These are phyloP conservation scores for Saccostrea cuccullata DNA, from an alignment of 1,140 invertebrate species.

Conservation along the genomic window DNA sequence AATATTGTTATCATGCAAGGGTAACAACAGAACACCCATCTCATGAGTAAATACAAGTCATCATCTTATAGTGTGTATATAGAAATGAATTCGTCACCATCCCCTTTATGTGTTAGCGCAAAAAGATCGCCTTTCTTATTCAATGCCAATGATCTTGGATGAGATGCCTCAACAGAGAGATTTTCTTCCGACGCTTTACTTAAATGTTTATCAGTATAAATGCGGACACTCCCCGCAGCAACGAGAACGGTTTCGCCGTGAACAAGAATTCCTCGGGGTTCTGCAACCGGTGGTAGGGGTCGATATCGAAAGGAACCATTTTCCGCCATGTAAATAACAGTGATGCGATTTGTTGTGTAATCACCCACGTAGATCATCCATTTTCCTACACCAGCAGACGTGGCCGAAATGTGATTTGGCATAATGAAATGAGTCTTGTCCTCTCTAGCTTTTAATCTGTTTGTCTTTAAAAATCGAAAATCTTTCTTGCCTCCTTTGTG, in stretches of 20 bases:
- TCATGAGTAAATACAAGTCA: too few relatives aligned
- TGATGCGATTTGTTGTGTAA: conserved; percentile 21
- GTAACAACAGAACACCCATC: too few relatives aligned
- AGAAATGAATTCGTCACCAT: background rate
- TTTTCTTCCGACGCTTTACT: background rate
- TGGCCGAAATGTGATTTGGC: conserved; percentile 18
- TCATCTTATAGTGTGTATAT: background rate
- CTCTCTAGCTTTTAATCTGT: background rate
- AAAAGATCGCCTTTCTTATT: background rate
- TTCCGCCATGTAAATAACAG: conserved; percentile 22
- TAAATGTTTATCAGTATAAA: background rate
- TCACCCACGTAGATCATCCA: conserved; percentile 36
- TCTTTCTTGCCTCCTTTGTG: conserved; percentile 24
- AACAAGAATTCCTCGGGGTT: conserved; percentile 38
- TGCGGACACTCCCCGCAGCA: conserved; percentile 29
- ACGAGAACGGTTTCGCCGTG: conserved; percentile 13
- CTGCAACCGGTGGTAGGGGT: background rate
- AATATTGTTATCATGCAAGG: too few relatives aligned
- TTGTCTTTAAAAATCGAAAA: conserved; percentile 24
- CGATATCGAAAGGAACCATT: background rate
- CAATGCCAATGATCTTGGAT: background rate
- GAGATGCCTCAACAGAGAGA: background rate
- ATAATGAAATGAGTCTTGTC: background rate
- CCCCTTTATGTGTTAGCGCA: background rate
- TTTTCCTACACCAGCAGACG: background rate